Evolutionary conservation across 2,888 invertebrate genomes (phyloP), one percentile per base, ranked within the genome.

Genomic region (Clanis bilineata): DNA sequence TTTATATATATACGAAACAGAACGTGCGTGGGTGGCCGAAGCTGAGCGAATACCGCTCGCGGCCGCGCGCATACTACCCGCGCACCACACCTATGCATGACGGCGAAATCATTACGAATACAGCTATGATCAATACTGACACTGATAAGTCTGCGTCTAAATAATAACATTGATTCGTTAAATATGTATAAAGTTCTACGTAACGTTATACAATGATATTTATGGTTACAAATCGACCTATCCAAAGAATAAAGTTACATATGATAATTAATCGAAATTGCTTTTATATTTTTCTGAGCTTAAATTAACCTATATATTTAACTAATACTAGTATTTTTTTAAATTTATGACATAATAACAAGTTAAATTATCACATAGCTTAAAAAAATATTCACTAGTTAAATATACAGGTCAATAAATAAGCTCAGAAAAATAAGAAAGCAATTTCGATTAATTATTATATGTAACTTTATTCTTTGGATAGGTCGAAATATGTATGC

Each of bases 201-300:
- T 85, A 88, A 90, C 89, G 86, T 84, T 79, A 80, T 82, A 88
- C 81, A 85, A 79, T 83, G 79, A 83, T 82, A 73, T 74, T 81
- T 79, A 80, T 82, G 75, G 76, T 85, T 90, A 90, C 87, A 90
- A 89, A n/a, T n/a, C n/a, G n/a, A n/a, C n/a, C n/a, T n/a, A n/a
- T n/a, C n/a, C n/a, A n/a, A n/a, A n/a, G n/a, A n/a, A n/a, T n/a
- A n/a, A n/a, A n/a, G n/a, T n/a, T n/a, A n/a, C n/a, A n/a, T n/a
- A n/a, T n/a, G n/a, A n/a, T n/a, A n/a, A n/a, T n/a, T n/a, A n/a
- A n/a, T n/a, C n/a, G n/a, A n/a, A n/a, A n/a, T n/a, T n/a, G n/a
- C n/a, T n/a, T n/a, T n/a, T n/a, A n/a, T n/a, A n/a, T n/a, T n/a
- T n/a, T n/a, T n/a, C n/a, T n/a, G n/a, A n/a, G n/a, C n/a, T n/a